Evolutionary conservation across 2,113 vertebrate species (phyloP), one percentile per base, ranked within the genome.

Genomic region (Mobula birostris): DNA sequence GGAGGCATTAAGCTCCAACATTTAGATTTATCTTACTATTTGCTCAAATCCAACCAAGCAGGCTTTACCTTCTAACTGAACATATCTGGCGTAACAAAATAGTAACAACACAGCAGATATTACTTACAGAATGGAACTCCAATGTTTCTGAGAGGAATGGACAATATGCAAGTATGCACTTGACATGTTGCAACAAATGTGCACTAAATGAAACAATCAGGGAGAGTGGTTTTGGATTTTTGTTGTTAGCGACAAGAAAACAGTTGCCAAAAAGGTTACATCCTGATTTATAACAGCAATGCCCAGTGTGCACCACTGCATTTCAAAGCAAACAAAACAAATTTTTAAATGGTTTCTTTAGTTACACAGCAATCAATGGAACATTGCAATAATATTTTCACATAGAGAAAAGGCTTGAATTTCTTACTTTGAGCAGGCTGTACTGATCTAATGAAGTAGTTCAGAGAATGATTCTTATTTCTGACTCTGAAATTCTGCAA

Each of bases 241-340:
- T 88, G 85, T 88, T 88, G 58, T 88, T 66, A 66, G 85, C 63
- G 15, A 88, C 61, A 88, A 29, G 66, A 66, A 27, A 19, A 88
- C 61, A 88, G 61, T 88, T 66, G 61, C 5, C 85, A 88, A 87
- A 87, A 48, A 61, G 83, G 24, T 61, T 87, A 29, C 24, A 61
- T 32, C 17, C 29, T 32, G 29, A 88, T 88, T 32, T 66, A 66
- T 5, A 29, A 29, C 27, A 29, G 15, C 27, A 66, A 14, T n/a
- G 19, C 32, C 29, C 19, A 85, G 9, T 29, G 48, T 27, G 27
- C 9, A 85, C 17, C 58, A 88, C 5, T n/a, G 1, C 1, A 29
- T 29, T n/a, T 63, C 29, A 88, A 32, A 88, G 61, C 12, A 9
- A 88, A 88, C 85, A 88, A 5, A 66, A n/a, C 58, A 66, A 12